Conservation (phyloP, 1,140 invertebrate species). For the Dreissena rostriformis region DNA sequence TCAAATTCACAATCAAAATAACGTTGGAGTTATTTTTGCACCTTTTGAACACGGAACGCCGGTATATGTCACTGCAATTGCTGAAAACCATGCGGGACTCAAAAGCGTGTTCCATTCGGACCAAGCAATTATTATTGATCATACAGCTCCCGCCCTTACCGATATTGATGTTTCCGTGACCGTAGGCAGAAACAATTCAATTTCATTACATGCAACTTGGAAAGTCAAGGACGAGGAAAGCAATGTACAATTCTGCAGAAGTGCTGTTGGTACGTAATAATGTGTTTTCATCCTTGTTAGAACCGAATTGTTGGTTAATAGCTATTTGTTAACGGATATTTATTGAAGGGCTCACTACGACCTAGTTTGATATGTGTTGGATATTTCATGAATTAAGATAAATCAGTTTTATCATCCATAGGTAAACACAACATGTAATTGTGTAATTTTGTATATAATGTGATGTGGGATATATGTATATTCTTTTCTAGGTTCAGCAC, state of each 20-base stretch:
- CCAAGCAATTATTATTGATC: constrained; percentile 32
- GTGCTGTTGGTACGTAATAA: constrained; percentile 30
- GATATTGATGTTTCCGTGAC: constrained; percentile 7
- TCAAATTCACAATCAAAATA: neutral
- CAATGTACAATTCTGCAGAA: constrained; percentile 39
- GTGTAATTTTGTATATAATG: no score
- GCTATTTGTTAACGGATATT: no score
- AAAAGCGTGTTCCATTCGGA: constrained; percentile 38
- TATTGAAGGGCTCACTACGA: no score
- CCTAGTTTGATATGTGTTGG: no score
- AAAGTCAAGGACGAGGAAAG: constrained; percentile 46
- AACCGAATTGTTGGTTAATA: no score
- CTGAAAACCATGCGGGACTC: constrained; percentile 55
- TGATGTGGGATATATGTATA: no score
- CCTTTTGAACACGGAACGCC: constrained; percentile 31
- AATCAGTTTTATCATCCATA: no score
- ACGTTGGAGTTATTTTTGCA: constrained; percentile 24
- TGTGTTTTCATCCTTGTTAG: no score
- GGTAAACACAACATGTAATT: neutral
- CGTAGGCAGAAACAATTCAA: neutral
- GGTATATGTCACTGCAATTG: constrained; percentile 44
- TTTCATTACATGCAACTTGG: constrained; percentile 35
- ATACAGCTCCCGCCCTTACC: constrained; percentile 46
- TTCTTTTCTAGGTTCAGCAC: no score
- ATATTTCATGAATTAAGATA: no score